phyloP scores from a whole-genome alignment of 2,888 invertebrate genomes.

The Gryllus longicercus region DNA sequence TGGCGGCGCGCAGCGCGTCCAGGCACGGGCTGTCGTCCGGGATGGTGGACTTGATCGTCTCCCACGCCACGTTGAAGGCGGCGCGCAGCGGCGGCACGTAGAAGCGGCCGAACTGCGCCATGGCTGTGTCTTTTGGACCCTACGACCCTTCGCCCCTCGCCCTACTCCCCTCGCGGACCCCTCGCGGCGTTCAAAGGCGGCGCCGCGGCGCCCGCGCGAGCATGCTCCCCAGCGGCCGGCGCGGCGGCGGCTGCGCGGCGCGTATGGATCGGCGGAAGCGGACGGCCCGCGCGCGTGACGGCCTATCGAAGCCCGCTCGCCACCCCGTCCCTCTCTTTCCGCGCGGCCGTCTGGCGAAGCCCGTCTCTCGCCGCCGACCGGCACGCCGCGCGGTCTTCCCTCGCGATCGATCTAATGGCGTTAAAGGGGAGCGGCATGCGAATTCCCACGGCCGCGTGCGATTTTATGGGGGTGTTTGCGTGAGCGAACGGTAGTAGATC shows the following conservation, averaged over 20 bases:
- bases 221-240: neutral
- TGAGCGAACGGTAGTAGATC: too few species aligned
- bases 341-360: too few species aligned
- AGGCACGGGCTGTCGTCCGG: slow-evolving; percentile 60
- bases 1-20: slow-evolving; percentile 44
- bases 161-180: too few species aligned
- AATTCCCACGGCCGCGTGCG: too few species aligned
- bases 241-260: neutral
- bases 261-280: neutral
- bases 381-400: too few species aligned
- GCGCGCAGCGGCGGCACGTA: slow-evolving; percentile 71
- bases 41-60: slow-evolving; percentile 73
- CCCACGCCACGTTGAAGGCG: slow-evolving; percentile 77
- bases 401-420: too few species aligned
- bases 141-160: too few species aligned
- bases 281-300: neutral
- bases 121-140: slow-evolving; percentile 40
- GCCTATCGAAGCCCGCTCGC: neutral
- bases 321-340: too few species aligned
- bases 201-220: neutral
- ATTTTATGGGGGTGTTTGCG: too few species aligned
- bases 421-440: too few species aligned
- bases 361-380: too few species aligned
- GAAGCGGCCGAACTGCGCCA: slow-evolving; percentile 63
- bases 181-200: neutral